Conservation (phyloP, 2,113 vertebrate genomes). For the Catharus minimus region DNA sequence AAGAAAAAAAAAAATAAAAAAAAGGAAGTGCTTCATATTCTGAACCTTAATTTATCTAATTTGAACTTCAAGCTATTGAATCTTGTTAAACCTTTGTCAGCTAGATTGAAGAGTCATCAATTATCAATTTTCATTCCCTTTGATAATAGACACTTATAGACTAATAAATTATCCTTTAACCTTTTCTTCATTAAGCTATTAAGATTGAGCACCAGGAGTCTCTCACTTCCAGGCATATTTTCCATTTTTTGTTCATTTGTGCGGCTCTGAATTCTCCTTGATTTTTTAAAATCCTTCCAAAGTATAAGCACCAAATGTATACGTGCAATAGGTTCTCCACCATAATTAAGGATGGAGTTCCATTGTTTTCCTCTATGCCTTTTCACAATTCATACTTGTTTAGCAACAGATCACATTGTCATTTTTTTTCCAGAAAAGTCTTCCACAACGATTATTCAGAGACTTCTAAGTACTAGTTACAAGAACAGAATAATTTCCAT, state of each 20-base stretch:
- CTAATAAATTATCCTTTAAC: constrained; percentile 68
- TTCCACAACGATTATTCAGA: not conserved
- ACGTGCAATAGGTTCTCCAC: not conserved
- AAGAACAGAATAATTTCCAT: not conserved
- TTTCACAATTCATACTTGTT: not conserved
- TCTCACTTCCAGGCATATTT: constrained; percentile 55
- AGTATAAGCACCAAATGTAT: not conserved
- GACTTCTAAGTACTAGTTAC: not conserved
- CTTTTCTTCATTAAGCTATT: constrained; percentile 64
- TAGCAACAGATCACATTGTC: not conserved
- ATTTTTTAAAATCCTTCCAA: not conserved
- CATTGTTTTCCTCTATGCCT: not conserved
- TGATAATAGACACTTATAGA: constrained; percentile 61
- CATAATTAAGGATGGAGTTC: not conserved
- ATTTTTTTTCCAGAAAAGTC: not conserved
- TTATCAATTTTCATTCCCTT: constrained; percentile 61
- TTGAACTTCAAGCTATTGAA: constrained; percentile 54
- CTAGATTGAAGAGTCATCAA: constrained; percentile 58
- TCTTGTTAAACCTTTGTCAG: constrained; percentile 62
- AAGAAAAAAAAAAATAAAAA: constrained; percentile 3
- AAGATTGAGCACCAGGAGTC: constrained; percentile 42
- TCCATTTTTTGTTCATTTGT: not conserved
- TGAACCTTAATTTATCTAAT: constrained; percentile 56
- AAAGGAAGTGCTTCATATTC: not conserved
- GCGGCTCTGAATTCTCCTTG: not conserved